These are phyloP conservation scores for Scaptomyza montana DNA, from an alignment of 1,140 invertebrate genomes.

Conservation along the genomic window DNA sequence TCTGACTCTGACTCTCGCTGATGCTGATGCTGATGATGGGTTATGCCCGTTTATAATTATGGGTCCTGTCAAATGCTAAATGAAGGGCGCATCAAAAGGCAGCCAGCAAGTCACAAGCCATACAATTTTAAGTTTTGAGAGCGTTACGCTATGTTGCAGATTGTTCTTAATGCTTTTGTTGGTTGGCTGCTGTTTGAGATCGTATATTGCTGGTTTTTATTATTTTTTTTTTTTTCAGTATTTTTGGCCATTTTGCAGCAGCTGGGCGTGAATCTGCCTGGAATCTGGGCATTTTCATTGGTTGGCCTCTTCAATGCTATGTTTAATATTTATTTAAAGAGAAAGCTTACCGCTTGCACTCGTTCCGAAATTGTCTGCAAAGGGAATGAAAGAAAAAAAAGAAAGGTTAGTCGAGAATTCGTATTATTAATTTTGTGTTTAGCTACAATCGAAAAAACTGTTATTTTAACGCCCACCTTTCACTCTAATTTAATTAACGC, in stretches of 20 bases:
- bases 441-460: background rate
- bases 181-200: too few relatives aligned
- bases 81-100: slow-evolving; percentile 75
- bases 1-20: slow-evolving; percentile 2
- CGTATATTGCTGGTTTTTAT: too few relatives aligned
- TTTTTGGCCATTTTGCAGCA: slow-evolving; percentile 48
- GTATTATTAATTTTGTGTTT: slow-evolving; percentile 4
- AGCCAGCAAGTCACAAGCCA: slow-evolving; percentile 44
- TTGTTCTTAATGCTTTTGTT: slow-evolving; percentile 20
- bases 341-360: slow-evolving; percentile 82
- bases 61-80: slow-evolving; percentile 80
- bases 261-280: slow-evolving; percentile 17
- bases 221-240: slow-evolving; percentile 8
- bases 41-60: slow-evolving; percentile 83
- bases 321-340: background rate
- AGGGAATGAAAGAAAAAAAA: slow-evolving; percentile 32
- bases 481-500: slow-evolving; percentile 49
- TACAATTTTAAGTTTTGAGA: slow-evolving; percentile 68
- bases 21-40: slow-evolving; percentile 75
- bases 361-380: slow-evolving; percentile 83
- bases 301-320: background rate
- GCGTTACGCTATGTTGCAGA: slow-evolving; percentile 44
- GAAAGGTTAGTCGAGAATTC: slow-evolving; percentile 48
- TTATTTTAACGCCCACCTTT: slow-evolving; percentile 26
- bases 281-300: slow-evolving; percentile 38